phyloP scores from a whole-genome alignment of 2,888 invertebrate species.

The Diadegma fenestrale region DNA sequence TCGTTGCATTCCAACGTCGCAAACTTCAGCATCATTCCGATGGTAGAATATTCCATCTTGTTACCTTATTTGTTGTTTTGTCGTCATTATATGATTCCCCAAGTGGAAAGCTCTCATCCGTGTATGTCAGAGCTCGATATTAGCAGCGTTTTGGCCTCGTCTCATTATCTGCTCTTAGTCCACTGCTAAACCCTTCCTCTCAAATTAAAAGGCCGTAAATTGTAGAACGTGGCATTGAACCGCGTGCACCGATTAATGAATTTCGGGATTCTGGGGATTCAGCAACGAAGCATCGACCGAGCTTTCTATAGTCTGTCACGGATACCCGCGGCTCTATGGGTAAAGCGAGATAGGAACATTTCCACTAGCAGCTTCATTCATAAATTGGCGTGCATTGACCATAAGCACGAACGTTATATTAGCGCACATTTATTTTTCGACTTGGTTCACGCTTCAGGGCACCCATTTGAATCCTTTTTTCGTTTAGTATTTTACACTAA shows the following conservation, averaged over 20 bases:
- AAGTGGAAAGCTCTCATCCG: slow-evolving; percentile 41
- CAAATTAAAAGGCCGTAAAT: slow-evolving; percentile 72
- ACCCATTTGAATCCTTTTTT: slow-evolving; percentile 38
- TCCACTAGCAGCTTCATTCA: slow-evolving; percentile 71
- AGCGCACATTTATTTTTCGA: slow-evolving; percentile 57
- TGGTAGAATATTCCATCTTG: slow-evolving; percentile 32
- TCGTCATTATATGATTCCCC: slow-evolving; percentile 63
- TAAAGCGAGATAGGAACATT: slow-evolving; percentile 62
- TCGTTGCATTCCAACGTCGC: too few relatives aligned
- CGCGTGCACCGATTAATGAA: slow-evolving; percentile 75
- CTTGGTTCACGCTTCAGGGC: slow-evolving; percentile 50
- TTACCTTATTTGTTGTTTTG: slow-evolving; percentile 18
- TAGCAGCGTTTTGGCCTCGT: slow-evolving; percentile 30
- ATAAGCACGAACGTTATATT: slow-evolving; percentile 60
- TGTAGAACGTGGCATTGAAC: slow-evolving; percentile 75
- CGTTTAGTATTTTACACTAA: slow-evolving; percentile 29
- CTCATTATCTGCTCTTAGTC: slow-evolving; percentile 42
- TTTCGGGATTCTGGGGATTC: slow-evolving; percentile 70
- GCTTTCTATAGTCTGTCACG: background rate
- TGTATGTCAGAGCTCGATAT: slow-evolving; percentile 45
- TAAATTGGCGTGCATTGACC: slow-evolving; percentile 73
- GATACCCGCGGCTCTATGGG: background rate
- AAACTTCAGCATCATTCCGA: too few relatives aligned
- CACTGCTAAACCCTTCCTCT: slow-evolving; percentile 55
- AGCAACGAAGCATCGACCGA: slow-evolving; percentile 61